Evolutionary conservation across 2,888 invertebrate species (phyloP).

Genomic region (Cheilosia variabilis): DNA sequence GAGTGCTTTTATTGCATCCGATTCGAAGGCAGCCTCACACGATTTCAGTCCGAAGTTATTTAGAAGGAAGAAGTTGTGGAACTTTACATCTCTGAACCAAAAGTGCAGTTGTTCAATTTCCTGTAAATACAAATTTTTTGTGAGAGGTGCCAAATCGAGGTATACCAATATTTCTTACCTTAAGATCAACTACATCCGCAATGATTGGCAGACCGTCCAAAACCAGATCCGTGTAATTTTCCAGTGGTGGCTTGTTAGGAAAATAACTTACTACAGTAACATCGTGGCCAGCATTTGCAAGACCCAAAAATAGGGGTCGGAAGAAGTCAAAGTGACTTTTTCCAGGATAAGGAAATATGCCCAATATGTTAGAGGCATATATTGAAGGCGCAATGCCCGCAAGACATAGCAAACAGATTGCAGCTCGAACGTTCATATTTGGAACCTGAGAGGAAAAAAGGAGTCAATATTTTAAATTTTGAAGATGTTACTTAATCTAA

Average conservation of each 20-base stretch:
- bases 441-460: not conserved
- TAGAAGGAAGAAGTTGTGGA: slow-evolving; percentile 79
- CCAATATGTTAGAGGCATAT: slow-evolving; percentile 77
- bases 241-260: slow-evolving; percentile 79
- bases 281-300: slow-evolving; percentile 83
- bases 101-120: slow-evolving; percentile 42
- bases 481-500: too few relatives aligned
- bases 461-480: not conserved
- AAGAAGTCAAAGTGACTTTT: slow-evolving; percentile 83
- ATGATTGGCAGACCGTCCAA: slow-evolving; percentile 78
- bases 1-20: slow-evolving; percentile 77
- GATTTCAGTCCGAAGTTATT: slow-evolving; percentile 78
- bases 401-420: slow-evolving; percentile 10
- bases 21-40: slow-evolving; percentile 79
- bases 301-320: slow-evolving; percentile 81
- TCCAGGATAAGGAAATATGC: slow-evolving; percentile 82
- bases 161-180: slow-evolving; percentile 74
- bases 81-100: slow-evolving; percentile 69
- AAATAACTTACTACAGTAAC: slow-evolving; percentile 83
- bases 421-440: slow-evolving; percentile 18
- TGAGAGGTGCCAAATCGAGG: not conserved
- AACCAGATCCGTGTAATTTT: slow-evolving; percentile 80
- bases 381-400: slow-evolving; percentile 3
- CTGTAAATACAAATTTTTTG: slow-evolving; percentile 14
- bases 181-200: slow-evolving; percentile 78